Conservation (phyloP, 1,140 invertebrate species). For the Aphaenogaster ashmeadi region DNA sequence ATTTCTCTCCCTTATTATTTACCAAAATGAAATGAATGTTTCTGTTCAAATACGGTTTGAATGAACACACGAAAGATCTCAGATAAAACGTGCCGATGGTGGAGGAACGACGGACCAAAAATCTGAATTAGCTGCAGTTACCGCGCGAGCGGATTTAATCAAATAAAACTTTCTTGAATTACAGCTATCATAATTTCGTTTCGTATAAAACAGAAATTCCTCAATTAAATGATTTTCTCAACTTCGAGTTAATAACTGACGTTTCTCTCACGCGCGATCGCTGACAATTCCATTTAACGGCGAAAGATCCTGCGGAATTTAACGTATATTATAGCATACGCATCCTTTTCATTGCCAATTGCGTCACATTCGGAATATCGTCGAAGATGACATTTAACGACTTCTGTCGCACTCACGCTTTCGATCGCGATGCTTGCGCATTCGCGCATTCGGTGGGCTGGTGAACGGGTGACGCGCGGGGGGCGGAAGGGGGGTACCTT, state of each 20-base stretch:
- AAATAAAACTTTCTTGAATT: conserved; percentile 55
- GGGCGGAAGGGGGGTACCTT: too few relatives aligned
- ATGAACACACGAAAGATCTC: conserved; percentile 19
- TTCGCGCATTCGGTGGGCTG: background rate
- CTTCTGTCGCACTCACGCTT: background rate
- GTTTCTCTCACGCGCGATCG: conserved; percentile 26
- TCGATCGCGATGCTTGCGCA: conserved; percentile 29
- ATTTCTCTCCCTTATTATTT: conserved; percentile 1
- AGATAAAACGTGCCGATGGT: conserved; percentile 18
- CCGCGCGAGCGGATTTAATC: conserved; percentile 48
- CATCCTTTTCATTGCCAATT: background rate
- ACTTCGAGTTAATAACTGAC: conserved; percentile 22
- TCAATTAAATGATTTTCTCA: conserved; percentile 56
- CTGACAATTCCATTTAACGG: conserved; percentile 3
- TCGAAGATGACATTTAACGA: background rate
- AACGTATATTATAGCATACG: background rate
- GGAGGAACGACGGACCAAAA: conserved; percentile 9
- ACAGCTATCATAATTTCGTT: conserved; percentile 53
- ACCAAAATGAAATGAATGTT: conserved; percentile 32
- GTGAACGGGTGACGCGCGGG: background rate
- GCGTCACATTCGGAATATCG: background rate
- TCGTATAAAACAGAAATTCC: conserved; percentile 53
- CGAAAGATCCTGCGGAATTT: conserved; percentile 40
- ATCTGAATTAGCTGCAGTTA: conserved; percentile 46
- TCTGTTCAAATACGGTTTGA: conserved; percentile 11